Conservation (phyloP, 2,113 vertebrate species). For the Daphoenositta chrysoptera region DNA sequence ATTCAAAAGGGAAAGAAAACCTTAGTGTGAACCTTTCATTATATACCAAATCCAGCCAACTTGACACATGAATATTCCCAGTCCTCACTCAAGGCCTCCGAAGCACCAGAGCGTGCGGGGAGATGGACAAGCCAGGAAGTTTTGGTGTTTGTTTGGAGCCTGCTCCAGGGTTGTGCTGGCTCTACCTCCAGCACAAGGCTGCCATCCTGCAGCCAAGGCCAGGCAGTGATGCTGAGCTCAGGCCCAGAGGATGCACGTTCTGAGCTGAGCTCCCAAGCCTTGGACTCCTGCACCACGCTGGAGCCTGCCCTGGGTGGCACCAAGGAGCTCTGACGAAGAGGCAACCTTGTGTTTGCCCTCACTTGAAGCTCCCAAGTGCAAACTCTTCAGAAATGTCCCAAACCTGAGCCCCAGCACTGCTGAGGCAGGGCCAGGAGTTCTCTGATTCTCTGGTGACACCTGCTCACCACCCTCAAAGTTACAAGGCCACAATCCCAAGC, state of each 20-base stretch:
- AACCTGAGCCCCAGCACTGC: background rate
- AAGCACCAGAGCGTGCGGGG: background rate
- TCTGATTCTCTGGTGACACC: background rate
- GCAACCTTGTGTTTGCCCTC: background rate
- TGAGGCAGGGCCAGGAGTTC: background rate
- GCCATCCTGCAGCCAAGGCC: background rate
- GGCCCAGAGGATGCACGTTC: background rate
- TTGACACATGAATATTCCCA: background rate
- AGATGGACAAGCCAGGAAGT: background rate
- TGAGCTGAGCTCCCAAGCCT: background rate
- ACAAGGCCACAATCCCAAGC: background rate
- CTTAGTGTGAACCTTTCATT: background rate
- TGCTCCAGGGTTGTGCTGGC: background rate
- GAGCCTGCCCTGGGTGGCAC: background rate
- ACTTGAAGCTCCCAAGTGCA: background rate
- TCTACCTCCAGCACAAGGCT: background rate
- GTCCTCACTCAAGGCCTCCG: background rate
- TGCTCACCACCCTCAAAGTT: background rate
- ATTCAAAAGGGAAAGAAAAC: background rate
- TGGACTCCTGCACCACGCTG: fast-evolving
- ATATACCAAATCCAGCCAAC: background rate
- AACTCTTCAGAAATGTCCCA: background rate
- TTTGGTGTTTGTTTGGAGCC: background rate
- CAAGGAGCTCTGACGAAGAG: background rate
- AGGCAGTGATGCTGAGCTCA: background rate